Conservation (phyloP, 2,888 invertebrate species). For the Athrips mouffetella region DNA sequence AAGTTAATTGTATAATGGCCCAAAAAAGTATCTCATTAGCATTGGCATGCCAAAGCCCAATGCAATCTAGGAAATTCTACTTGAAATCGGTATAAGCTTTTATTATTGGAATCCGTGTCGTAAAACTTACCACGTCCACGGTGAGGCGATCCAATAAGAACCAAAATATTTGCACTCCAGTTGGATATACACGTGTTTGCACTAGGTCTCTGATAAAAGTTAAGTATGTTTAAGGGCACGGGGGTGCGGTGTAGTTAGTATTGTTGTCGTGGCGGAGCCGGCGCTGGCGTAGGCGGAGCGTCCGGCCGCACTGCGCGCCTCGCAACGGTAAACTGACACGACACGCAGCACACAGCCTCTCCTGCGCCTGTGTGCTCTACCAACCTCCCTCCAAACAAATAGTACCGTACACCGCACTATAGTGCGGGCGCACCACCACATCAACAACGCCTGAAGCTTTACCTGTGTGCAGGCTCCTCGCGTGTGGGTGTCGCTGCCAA, state of each 20-base stretch:
- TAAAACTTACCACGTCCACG: slow-evolving; percentile 54
- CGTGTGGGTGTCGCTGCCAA: slow-evolving; percentile 33
- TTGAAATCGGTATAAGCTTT: too few species aligned
- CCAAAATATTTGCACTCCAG: slow-evolving; percentile 49
- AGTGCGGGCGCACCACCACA: slow-evolving; percentile 62
- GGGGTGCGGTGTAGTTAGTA: slow-evolving; percentile 6
- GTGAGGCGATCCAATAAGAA: slow-evolving; percentile 70
- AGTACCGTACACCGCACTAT: slow-evolving; percentile 76
- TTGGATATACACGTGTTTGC: slow-evolving; percentile 64
- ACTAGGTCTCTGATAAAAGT: slow-evolving; percentile 62
- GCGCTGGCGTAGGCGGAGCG: slow-evolving; percentile 29
- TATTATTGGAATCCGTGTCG: slow-evolving; percentile 1
- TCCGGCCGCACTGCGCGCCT: slow-evolving; percentile 77
- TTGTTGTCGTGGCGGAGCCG: slow-evolving; percentile 44
- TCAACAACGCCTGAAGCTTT: slow-evolving; percentile 59
- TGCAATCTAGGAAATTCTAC: too few species aligned
- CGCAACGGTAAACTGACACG: slow-evolving; percentile 73
- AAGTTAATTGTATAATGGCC: too few species aligned
- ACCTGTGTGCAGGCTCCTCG: slow-evolving; percentile 36
- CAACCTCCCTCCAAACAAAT: slow-evolving; percentile 76
- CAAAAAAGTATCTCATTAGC: too few species aligned
- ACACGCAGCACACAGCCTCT: slow-evolving; percentile 70
- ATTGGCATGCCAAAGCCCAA: too few species aligned
- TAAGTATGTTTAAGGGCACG: slow-evolving; percentile 25
- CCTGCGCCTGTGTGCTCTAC: slow-evolving; percentile 73